phyloP scores from a whole-genome alignment of 1,140 invertebrate genomes.

The Reticulitermes speratus region DNA sequence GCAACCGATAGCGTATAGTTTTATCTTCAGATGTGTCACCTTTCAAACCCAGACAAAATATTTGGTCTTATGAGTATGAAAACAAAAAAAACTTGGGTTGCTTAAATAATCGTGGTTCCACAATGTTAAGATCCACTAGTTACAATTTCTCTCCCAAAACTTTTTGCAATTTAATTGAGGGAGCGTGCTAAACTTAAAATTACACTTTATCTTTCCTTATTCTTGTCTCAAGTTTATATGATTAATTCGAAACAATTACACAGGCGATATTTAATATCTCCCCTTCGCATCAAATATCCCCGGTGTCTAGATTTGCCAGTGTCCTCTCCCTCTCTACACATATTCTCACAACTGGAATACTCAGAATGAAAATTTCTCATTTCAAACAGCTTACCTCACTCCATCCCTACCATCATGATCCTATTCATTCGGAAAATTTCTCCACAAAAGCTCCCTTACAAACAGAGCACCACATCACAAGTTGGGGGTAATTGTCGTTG shows the following conservation, averaged over 20 bases:
- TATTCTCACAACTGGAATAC: neutral
- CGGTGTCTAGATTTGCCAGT: neutral
- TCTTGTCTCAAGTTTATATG: neutral
- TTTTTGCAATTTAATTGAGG: neutral
- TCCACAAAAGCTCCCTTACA: neutral
- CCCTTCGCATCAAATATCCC: neutral
- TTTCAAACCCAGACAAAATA: no score
- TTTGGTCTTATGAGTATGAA: no score
- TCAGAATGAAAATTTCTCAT: neutral
- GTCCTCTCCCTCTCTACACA: neutral
- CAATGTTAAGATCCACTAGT: no score
- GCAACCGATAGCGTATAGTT: no score
- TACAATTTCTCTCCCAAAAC: no score
- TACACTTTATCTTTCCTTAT: neutral
- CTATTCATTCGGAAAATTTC: conserved; percentile 13
- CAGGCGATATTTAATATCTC: conserved; percentile 12
- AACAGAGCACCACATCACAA: neutral
- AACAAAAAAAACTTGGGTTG: no score
- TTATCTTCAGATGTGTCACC: no score
- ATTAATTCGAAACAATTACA: neutral
- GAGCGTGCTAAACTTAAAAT: neutral
- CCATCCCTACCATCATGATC: neutral
- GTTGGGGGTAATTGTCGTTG: conserved; percentile 5
- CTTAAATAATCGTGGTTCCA: no score
- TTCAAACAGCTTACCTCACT: neutral